Evolutionary conservation across 37 sponge, comb jelly and placozoan species (phyloP).

Genomic region (Crambe crambe): DNA sequence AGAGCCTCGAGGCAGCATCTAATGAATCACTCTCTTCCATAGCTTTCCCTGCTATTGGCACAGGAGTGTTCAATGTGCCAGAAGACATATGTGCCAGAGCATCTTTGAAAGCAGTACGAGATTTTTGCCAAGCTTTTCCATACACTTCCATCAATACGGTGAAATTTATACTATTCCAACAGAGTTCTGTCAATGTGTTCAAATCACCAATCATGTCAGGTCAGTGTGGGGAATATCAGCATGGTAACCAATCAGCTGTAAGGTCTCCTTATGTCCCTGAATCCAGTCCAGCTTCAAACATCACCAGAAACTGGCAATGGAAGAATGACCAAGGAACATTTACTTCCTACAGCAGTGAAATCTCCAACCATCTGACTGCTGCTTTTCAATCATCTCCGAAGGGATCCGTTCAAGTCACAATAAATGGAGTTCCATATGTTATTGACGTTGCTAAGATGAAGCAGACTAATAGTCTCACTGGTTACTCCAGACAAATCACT

Average conservation of each 20-base stretch:
- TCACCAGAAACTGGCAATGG: slow-evolving; percentile 52
- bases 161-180: slow-evolving; percentile 36
- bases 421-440: slow-evolving; percentile 22
- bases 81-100: slow-evolving; percentile 49
- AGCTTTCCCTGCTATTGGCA: slow-evolving; percentile 74
- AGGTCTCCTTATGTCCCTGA: neutral
- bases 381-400: slow-evolving; percentile 23
- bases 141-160: slow-evolving; percentile 16
- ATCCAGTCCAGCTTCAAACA: neutral
- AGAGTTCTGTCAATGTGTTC: slow-evolving; percentile 4
- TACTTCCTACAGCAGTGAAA: slow-evolving; percentile 25
- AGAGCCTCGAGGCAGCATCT: slow-evolving; percentile 21
- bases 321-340: slow-evolving; percentile 51
- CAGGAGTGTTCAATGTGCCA: slow-evolving; percentile 73
- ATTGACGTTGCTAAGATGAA: slow-evolving; percentile 66
- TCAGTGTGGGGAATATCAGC: neutral
- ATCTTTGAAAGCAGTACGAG: slow-evolving; percentile 42
- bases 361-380: slow-evolving; percentile 7
- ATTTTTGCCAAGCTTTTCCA: slow-evolving; percentile 28
- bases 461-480: slow-evolving; percentile 60
- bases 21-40: slow-evolving; percentile 36
- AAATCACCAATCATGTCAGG: neutral
- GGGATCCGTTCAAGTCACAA: neutral
- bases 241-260: neutral
- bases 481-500: neutral